These are phyloP conservation scores for Pampus argenteus DNA, from an alignment of 2,797 vertebrate genomes.

Conservation along the genomic window DNA sequence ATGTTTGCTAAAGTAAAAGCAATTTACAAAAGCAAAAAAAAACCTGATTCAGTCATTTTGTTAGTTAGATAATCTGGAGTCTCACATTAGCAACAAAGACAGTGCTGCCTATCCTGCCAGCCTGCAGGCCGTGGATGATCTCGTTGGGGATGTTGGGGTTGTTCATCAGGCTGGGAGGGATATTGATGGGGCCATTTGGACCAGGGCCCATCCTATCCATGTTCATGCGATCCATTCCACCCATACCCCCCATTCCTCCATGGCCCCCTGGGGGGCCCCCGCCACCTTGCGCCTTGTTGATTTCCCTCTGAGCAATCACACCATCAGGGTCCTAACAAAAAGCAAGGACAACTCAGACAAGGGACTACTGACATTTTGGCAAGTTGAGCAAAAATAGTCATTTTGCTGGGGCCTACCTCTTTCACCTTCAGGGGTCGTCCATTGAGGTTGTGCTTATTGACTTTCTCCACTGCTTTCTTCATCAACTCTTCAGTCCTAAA, in stretches of 20 bases:
- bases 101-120: conserved; percentile 94
- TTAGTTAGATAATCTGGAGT: no score
- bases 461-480: conserved; percentile 97
- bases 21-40: no score
- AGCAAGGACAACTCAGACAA: neutral
- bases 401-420: conserved; percentile 84
- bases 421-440: conserved; percentile 97
- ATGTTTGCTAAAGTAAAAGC: no score
- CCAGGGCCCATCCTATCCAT: conserved; percentile 91
- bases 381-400: neutral
- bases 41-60: neutral
- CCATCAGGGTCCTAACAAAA: conserved; percentile 91
- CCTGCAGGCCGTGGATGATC: conserved; percentile 96
- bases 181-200: conserved; percentile 88
- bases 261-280: conserved; percentile 80
- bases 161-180: conserved; percentile 95
- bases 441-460: conserved; percentile 96
- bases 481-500: conserved; percentile 98
- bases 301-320: conserved; percentile 92
- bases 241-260: conserved; percentile 81
- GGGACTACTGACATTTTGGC: neutral
- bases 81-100: conserved; percentile 97
- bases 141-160: conserved; percentile 97
- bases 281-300: conserved; percentile 86
- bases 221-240: conserved; percentile 81